Evolutionary conservation across 2,888 invertebrate genomes (phyloP).

Genomic region (Mesochorus sp.): DNA sequence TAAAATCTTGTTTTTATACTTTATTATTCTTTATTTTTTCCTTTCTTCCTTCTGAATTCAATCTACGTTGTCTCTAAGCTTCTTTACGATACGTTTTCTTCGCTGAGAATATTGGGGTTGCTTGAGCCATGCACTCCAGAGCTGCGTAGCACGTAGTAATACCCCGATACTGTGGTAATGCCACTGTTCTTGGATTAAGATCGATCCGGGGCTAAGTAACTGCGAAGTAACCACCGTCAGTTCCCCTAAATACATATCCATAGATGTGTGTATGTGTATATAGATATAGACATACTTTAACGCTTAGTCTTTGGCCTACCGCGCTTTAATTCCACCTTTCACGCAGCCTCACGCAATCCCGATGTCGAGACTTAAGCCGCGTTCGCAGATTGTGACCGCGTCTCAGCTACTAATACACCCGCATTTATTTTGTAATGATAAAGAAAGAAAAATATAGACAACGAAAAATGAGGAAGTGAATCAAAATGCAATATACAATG

Average conservation of each 20-base stretch:
- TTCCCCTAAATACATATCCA: slow-evolving; percentile 7
- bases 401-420: slow-evolving; percentile 23
- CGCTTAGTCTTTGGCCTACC: slow-evolving; percentile 9
- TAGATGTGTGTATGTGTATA: background rate
- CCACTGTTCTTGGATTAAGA: slow-evolving; percentile 77
- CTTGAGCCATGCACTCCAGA: background rate
- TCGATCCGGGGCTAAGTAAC: slow-evolving; percentile 76
- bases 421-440: slow-evolving; percentile 38
- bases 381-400: slow-evolving; percentile 60
- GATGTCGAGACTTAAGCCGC: slow-evolving; percentile 44
- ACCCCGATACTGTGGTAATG: slow-evolving; percentile 69
- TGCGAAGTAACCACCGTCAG: slow-evolving; percentile 63
- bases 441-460: slow-evolving; percentile 19
- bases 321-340: slow-evolving; percentile 67
- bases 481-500: slow-evolving; percentile 15
- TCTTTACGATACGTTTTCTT: background rate
- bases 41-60: slow-evolving; percentile 38
- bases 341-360: slow-evolving; percentile 63
- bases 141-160: slow-evolving; percentile 13
- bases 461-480: slow-evolving; percentile 15
- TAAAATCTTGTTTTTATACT: background rate
- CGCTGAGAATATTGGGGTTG: background rate
- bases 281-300: background rate
- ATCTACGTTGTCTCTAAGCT: slow-evolving; percentile 50
- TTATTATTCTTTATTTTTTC: background rate